Percentiles rank a stretch among this genome's conserved stretches.
Evolutionary conservation across 2,797 vertebrate species (phyloP).

Genomic region (Epinephelus coioides): DNA sequence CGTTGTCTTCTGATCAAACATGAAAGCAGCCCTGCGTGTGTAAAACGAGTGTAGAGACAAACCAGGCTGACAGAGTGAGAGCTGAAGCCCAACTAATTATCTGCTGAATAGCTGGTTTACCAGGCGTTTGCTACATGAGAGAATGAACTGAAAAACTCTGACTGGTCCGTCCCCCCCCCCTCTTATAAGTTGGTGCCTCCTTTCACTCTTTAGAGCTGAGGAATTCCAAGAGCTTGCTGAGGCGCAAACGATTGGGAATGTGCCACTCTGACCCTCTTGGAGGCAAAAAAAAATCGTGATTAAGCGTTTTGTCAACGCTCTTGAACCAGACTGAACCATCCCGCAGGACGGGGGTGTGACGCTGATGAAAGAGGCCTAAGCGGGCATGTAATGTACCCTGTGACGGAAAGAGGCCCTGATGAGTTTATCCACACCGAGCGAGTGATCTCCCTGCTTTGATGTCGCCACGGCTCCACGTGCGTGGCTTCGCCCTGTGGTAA

Average conservation of each 20-base stretch:
- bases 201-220: constrained; percentile 77
- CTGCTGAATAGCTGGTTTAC: constrained; percentile 74
- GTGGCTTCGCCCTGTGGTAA: constrained; percentile 57
- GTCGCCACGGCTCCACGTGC: constrained; percentile 56
- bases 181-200: constrained; percentile 58
- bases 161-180: neutral
- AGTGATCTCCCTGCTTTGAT: constrained; percentile 54
- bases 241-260: constrained; percentile 86
- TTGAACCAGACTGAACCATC: constrained; percentile 62
- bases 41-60: constrained; percentile 48
- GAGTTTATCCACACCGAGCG: constrained; percentile 62
- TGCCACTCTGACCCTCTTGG: constrained; percentile 79
- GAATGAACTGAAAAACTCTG: constrained; percentile 61
- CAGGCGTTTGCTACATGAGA: constrained; percentile 72
- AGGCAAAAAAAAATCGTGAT: constrained; percentile 75
- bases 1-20: constrained; percentile 35
- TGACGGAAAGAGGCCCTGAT: constrained; percentile 50
- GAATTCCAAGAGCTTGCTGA: constrained; percentile 85
- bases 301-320: constrained; percentile 71
- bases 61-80: constrained; percentile 42
- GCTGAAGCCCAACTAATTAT: constrained; percentile 73
- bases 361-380: constrained; percentile 53
- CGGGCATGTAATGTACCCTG: constrained; percentile 44
- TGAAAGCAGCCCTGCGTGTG: constrained; percentile 35
- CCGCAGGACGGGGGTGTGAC: constrained; percentile 41